phyloP scores from a whole-genome alignment of 2,888 invertebrate genomes.

The Allygus modestus region DNA sequence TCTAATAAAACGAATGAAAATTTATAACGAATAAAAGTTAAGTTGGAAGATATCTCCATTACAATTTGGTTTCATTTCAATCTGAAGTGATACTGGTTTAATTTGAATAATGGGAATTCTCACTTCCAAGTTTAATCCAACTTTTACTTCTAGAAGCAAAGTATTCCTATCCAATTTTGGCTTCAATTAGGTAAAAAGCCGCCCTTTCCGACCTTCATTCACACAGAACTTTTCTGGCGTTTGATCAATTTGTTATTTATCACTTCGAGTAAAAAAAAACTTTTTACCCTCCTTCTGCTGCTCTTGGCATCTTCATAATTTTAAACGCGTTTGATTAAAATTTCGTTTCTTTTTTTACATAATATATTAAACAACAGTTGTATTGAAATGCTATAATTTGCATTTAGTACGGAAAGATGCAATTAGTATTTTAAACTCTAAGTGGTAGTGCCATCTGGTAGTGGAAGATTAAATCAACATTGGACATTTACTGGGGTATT shows the following conservation, averaged over 20 bases:
- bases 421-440: too few species aligned
- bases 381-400: too few species aligned
- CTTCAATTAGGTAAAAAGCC: conserved; percentile 31
- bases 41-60: not conserved
- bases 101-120: conserved; percentile 44
- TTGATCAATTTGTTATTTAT: conserved; percentile 36
- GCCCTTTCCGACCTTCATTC: conserved; percentile 13
- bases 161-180: conserved; percentile 1
- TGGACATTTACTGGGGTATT: too few species aligned
- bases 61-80: not conserved
- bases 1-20: too few species aligned
- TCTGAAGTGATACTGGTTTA: not conserved
- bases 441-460: too few species aligned
- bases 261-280: not conserved
- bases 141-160: conserved; percentile 1
- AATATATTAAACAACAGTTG: not conserved
- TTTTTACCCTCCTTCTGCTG: not conserved
- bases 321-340: not conserved
- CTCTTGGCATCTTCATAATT: not conserved
- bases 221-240: conserved; percentile 27
- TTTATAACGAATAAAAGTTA: too few species aligned
- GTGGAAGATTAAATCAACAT: too few species aligned
- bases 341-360: not conserved
- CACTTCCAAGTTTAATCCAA: conserved; percentile 23
- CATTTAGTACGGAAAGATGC: too few species aligned